These are phyloP conservation scores for Gadus chalcogrammus DNA, from an alignment of 2,113 vertebrate genomes.

Conservation along the genomic window DNA sequence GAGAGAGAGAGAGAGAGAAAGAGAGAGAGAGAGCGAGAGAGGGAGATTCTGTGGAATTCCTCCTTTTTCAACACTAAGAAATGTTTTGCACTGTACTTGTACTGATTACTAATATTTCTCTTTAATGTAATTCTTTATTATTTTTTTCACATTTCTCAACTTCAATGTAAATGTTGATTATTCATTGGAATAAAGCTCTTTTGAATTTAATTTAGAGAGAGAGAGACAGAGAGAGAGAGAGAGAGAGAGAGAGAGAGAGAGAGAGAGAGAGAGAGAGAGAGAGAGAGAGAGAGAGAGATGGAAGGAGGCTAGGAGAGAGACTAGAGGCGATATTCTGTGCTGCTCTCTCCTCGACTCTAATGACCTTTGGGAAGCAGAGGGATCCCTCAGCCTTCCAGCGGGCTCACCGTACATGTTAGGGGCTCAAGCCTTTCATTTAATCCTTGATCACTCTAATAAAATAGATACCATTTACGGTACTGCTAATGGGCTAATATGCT, in stretches of 20 bases:
- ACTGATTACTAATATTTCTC: too few relatives aligned
- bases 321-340: conserved; percentile 14
- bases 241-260: too few relatives aligned
- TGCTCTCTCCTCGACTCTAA: conserved; percentile 62
- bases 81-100: too few relatives aligned
- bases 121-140: too few relatives aligned
- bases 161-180: too few relatives aligned
- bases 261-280: background rate
- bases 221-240: too few relatives aligned
- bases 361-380: conserved; percentile 71
- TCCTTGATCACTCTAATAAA: conserved; percentile 73
- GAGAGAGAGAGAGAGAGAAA: conserved; percentile 41
- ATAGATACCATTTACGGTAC: conserved; percentile 65
- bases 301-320: conserved; percentile 23
- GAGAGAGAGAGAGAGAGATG: conserved; percentile 26
- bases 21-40: background rate
- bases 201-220: too few relatives aligned
- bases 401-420: conserved; percentile 65
- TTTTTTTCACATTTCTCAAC: too few relatives aligned
- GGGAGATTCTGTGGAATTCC: too few relatives aligned
- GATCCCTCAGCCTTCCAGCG: conserved; percentile 62
- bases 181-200: too few relatives aligned
- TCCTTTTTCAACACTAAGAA: too few relatives aligned
- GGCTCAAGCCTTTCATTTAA: conserved; percentile 68
- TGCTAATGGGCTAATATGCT: conserved; percentile 66